These are phyloP conservation scores for Mimas tiliae DNA, from an alignment of 2,888 invertebrate species.

Conservation along the genomic window DNA sequence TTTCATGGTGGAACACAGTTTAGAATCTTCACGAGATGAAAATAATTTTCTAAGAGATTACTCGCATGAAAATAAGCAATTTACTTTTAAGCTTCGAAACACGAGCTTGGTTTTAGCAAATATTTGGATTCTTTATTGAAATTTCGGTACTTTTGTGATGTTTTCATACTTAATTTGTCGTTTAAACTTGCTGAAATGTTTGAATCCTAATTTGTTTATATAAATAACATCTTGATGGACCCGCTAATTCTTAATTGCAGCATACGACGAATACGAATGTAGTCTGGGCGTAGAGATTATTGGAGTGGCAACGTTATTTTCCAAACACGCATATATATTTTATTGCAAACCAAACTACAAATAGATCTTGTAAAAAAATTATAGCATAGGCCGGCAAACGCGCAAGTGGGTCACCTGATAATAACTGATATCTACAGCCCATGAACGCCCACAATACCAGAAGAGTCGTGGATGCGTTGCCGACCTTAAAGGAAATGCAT, in stretches of 20 bases:
- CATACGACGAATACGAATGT: not conserved
- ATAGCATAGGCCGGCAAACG: too few relatives aligned
- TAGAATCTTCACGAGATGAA: conserved; percentile 33
- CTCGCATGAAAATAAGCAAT: conserved; percentile 43
- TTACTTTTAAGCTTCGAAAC: conserved; percentile 41
- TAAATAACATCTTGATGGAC: not conserved
- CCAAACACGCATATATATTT: too few relatives aligned
- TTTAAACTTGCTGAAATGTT: not conserved
- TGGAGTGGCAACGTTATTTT: too few relatives aligned
- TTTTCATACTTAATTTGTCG: conserved; percentile 14
- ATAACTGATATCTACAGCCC: too few relatives aligned
- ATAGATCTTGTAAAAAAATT: too few relatives aligned
- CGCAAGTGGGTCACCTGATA: too few relatives aligned
- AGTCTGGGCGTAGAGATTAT: too few relatives aligned
- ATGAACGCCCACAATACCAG: too few relatives aligned
- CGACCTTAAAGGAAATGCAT: too few relatives aligned
- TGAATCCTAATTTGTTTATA: conserved; percentile 2
- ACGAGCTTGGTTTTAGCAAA: conserved; percentile 40
- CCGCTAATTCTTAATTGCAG: not conserved
- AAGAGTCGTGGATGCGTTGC: too few relatives aligned
- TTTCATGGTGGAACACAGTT: conserved; percentile 24
- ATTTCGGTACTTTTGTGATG: conserved; percentile 24
- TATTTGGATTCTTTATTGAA: conserved; percentile 42
- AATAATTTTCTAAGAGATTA: conserved; percentile 36
- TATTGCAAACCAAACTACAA: too few relatives aligned